Percentiles rank a stretch among this genome's conserved stretches.
These are phyloP conservation scores for Drosophila kuntzei DNA, from an alignment of 2,888 invertebrate genomes.

Conservation along the genomic window DNA sequence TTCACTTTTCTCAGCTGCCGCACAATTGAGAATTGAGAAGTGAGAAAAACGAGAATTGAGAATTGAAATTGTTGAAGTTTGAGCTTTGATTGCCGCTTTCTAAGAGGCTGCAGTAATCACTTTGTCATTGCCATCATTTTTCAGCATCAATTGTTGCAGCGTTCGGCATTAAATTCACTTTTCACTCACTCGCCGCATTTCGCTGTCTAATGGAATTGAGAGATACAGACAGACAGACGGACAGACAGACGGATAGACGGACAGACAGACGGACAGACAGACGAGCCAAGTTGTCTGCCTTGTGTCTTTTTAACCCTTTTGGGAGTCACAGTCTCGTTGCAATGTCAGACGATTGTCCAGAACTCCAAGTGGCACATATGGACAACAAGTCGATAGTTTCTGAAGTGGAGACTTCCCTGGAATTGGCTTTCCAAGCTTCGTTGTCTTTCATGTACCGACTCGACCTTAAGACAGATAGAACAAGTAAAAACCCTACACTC, in stretches of 20 bases:
- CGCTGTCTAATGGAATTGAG: slow-evolving; percentile 74
- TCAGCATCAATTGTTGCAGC: slow-evolving; percentile 75
- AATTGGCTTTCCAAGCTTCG: slow-evolving; percentile 65
- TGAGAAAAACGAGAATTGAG: slow-evolving; percentile 16
- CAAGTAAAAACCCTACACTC: background rate
- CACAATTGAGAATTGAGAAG: slow-evolving; percentile 18
- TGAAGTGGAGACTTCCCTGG: slow-evolving; percentile 78
- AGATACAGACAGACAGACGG: slow-evolving; percentile 45
- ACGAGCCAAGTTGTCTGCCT: slow-evolving; percentile 50
- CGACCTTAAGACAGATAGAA: slow-evolving; percentile 14
- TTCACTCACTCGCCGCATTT: slow-evolving; percentile 31
- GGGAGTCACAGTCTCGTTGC: slow-evolving; percentile 34
- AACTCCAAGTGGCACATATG: slow-evolving; percentile 56
- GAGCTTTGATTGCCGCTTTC: slow-evolving; percentile 76
- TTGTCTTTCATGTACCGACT: slow-evolving; percentile 63
- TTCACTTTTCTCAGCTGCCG: slow-evolving; percentile 62
- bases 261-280: slow-evolving; percentile 18
- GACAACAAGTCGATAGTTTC: slow-evolving; percentile 46
- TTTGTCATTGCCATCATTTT: slow-evolving; percentile 81
- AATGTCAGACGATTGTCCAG: slow-evolving; percentile 44
- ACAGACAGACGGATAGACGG: slow-evolving; percentile 12
- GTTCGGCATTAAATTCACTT: slow-evolving; percentile 71
- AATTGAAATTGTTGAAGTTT: slow-evolving; percentile 63
- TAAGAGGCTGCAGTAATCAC: slow-evolving; percentile 68
- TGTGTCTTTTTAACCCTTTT: slow-evolving; percentile 40